Evolutionary conservation across 2,113 vertebrate genomes (phyloP).

Genomic region (Microcebus murinus): DNA sequence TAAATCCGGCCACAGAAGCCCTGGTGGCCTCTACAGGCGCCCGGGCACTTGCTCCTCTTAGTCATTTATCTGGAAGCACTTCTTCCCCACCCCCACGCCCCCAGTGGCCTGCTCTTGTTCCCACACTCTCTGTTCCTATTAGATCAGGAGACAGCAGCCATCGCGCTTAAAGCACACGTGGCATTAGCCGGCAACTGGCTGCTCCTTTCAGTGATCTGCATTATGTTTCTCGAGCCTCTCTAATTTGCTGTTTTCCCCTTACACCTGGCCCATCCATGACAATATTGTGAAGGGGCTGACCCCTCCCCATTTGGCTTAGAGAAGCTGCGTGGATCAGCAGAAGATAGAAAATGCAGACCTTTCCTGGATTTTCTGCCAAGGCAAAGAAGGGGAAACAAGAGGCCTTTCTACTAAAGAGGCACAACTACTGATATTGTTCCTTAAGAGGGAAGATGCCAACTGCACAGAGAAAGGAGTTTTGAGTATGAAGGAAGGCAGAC

Average conservation of each 20-base stretch:
- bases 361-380: background rate
- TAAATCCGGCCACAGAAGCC: background rate
- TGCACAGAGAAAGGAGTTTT: background rate
- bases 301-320: background rate
- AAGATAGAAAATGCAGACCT: background rate
- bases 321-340: background rate
- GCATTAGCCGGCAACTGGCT: background rate
- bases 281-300: background rate
- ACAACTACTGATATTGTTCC: background rate
- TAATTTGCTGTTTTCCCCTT: conserved; percentile 16
- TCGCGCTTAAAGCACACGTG: background rate
- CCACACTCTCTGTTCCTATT: background rate
- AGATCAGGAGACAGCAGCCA: background rate
- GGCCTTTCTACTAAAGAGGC: background rate
- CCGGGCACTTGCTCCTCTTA: background rate
- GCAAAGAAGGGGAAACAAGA: background rate
- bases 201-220: background rate
- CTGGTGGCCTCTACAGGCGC: background rate
- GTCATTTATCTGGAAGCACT: background rate
- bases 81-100: background rate
- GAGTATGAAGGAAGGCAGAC: background rate
- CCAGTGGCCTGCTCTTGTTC: background rate
- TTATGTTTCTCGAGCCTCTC: background rate
- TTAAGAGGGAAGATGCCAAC: background rate
- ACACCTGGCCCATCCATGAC: background rate